Base-by-base conservation (phyloP, 2,888 invertebrate genomes). In the Caenorhabditis sinica region DNA sequence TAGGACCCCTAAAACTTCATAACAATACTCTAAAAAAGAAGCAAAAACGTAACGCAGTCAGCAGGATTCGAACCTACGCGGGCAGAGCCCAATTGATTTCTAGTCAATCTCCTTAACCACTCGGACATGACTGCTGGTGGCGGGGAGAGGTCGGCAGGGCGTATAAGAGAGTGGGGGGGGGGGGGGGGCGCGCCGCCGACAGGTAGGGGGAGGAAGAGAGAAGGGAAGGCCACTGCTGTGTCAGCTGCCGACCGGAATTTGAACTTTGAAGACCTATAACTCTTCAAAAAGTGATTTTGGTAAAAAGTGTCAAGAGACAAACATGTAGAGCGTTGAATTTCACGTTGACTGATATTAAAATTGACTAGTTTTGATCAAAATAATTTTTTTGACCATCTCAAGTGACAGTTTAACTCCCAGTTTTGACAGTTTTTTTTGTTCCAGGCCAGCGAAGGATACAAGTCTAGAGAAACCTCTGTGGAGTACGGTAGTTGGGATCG, bases 401-500 rank as follows among this genome's bases (percentile, higher is more conserved):
- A n/a, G n/a, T n/a, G n/a, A n/a, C n/a, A n/a, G n/a, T n/a, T n/a
- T n/a, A n/a, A n/a, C n/a, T n/a, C n/a, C n/a, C n/a, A 45, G 11
- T 33, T 33, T 33, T 33, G 13, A 5, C 45, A 45, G 5, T 45
- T 15, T 4, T 45, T 58, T 71, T 20, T 20, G 20, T 20, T 81
- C 20, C 40, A 85, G 88, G 87, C 87, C 15, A 83, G 86, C 51
- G 76, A 79, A 43, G 87, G 87, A 9, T 87, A 81, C 53, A 73
- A 81, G 33, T 60, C 73, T 11, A 82, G 77, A 15, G 82, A 87
- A 9, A 66, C 56, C 3, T 77, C 90, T 5, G 95, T 96, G 0
- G 88, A 93, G 1, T 93, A 96, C 1, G 96, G 96, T 11, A 95
- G 95, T 15, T 96, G 96, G 96, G 88, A 93, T 0, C 94, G 96